Percentiles rank a stretch among this genome's conserved stretches.
These are phyloP conservation scores for Lacerta bilineata DNA, from an alignment of 2,797 vertebrate genomes.

Conservation along the genomic window DNA sequence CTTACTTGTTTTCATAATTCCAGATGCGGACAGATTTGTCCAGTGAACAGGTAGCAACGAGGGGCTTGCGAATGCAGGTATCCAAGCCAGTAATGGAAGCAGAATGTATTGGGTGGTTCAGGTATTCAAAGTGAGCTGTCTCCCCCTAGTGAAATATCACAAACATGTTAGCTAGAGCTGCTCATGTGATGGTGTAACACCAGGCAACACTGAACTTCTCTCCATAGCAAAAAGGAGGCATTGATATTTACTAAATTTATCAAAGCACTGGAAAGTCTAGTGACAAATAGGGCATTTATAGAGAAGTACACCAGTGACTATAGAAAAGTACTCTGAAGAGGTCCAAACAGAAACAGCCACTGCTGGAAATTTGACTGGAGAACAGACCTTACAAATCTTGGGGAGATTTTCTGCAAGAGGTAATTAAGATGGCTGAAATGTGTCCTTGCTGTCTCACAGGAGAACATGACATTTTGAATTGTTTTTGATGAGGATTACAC, in stretches of 20 bases:
- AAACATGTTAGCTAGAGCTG: constrained; percentile 7
- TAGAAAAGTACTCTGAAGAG: neutral
- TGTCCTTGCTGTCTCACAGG: neutral
- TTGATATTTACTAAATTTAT: neutral
- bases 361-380: neutral
- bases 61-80: constrained; percentile 89
- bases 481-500: neutral
- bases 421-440: neutral
- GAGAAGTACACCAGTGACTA: neutral
- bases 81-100: constrained; percentile 90
- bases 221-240: neutral
- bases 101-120: constrained; percentile 90
- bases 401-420: neutral
- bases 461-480: neutral
- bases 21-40: constrained; percentile 93
- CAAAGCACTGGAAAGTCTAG: neutral
- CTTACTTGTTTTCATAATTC: constrained; percentile 95
- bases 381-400: neutral
- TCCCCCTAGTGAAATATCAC: constrained; percentile 81
- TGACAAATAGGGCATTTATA: neutral
- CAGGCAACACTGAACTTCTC: neutral
- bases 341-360: neutral
- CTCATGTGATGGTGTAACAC: neutral
- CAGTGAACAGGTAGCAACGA: constrained; percentile 91
- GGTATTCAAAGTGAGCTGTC: constrained; percentile 84